Base-by-base conservation (phyloP, 2,797 vertebrate genomes). In the Odontamblyopus lacepedii region DNA sequence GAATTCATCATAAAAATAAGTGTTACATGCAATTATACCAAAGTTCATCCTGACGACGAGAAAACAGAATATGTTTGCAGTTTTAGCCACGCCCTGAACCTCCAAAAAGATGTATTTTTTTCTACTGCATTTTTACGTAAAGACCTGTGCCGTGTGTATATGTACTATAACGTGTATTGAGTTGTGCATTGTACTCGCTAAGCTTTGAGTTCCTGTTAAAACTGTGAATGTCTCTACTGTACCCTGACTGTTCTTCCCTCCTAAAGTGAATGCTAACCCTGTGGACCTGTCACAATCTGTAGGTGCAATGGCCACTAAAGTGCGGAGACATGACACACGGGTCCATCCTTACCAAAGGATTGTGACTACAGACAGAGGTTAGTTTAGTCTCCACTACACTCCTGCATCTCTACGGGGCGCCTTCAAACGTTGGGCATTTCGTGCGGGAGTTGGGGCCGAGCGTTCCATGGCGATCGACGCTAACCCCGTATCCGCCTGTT, bases 311-410 rank as follows among this genome's bases (percentile, higher is more conserved):
- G 97, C 97, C 96, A 96, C 97, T 98, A 99, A 99, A 98, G 97
- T 99, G 95, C 97, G 98, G 96, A 96, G 98, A 95, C 98, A 99
- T 96, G 98, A 99, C 96, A 96, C 97, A 93, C 97, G 98, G 93
- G 97, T 99, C 96, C 98, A 98, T 98, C 98, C 98, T 99, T 99
- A 99, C 97, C 98, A 99, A 98, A 99, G 98, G 98, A 97, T 99
- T 98, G 97, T 99, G 97, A 98, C 97, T 96, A 94, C 97, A 96
- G 98, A 99, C 97, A 96, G 98, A 99, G 98, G 98, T 99, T 96
- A 99, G 98, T 99, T 96, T 98, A 97, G 96, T 95, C 94, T 93
- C 94, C 84, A 90, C 88, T 38, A 88, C 80, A 90, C 87, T 89
- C 79, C 78, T 87, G 30, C 32, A 38, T 19, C 61, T 63, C 32